These are phyloP conservation scores for Rhopilema esculentum DNA, from an alignment of 30 jellyfish, hydroid and myxozoan species.

Conservation along the genomic window DNA sequence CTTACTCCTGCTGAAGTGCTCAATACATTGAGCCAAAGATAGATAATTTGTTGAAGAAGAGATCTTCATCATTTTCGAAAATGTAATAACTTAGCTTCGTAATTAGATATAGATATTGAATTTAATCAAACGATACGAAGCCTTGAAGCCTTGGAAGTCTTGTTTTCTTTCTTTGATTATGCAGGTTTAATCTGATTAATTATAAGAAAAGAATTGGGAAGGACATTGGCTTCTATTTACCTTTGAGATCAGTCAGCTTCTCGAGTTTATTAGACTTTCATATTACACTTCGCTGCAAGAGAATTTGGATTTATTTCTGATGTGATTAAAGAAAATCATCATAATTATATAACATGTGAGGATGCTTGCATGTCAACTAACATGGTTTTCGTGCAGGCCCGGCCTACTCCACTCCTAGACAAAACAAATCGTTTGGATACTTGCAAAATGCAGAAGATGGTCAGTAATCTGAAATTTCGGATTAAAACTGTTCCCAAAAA, in stretches of 20 bases:
- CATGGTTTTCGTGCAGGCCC: slow-evolving; percentile 38
- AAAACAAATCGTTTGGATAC: slow-evolving; percentile 29
- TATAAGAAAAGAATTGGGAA: not conserved
- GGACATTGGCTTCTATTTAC: not conserved
- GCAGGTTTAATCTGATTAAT: slow-evolving; percentile 23
- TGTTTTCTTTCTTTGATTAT: slow-evolving; percentile 36
- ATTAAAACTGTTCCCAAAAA: slow-evolving; percentile 30
- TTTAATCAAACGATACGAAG: not conserved
- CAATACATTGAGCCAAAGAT: not conserved
- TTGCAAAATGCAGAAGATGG: slow-evolving; percentile 37
- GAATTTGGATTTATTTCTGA: not conserved
- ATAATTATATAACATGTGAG: not conserved
- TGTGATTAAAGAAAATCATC: not conserved
- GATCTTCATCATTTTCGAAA: not conserved
- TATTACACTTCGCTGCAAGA: not conserved
- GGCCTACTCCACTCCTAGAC: slow-evolving; percentile 32
- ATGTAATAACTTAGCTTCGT: not conserved
- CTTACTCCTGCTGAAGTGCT: too few species aligned
- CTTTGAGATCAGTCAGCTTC: not conserved
- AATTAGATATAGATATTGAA: not conserved
- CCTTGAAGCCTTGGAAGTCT: not conserved
- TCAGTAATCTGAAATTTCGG: slow-evolving; percentile 50
- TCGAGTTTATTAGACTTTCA: not conserved
- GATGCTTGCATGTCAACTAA: slow-evolving; percentile 8
- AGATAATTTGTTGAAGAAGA: not conserved